Evolutionary conservation across 2,113 vertebrate genomes (phyloP), one percentile per base, ranked within the genome.

Genomic region (Corydoras maculifer): DNA sequence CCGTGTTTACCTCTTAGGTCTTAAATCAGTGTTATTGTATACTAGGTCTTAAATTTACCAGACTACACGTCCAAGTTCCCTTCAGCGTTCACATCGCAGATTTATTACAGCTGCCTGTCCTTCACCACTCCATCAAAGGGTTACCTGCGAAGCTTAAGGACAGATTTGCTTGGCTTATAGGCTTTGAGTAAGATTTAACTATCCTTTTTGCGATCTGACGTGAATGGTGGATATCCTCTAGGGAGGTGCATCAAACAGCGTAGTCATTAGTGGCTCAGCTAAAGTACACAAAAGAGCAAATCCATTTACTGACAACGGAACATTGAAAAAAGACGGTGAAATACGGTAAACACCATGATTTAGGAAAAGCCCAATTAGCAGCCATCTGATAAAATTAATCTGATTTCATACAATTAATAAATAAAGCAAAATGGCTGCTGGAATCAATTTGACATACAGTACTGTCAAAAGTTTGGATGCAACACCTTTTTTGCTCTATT

Each of bases 231-330:
- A 50, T 70, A 55, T 49, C 69, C 61, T 54, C 7, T 72, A 9
- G 73, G 63, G 69, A 70, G 68, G 49, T 5, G 11, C 63, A 43
- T 30, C 51, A 58, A 68, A 67, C 2, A 72, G 63, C 75, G 73
- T 78, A 75, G 75, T 75, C 75, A 75, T 76, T 73, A 73, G 70
- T 54, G 65, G n/a, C 10, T 68, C 57, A 48, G 72, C 70, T 48
- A 78, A 73, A 77, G 72, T 43, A 25, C 63, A 71, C 70, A 73
- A n/a, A 18, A 63, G 50, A 74, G 72, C 72, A 78, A 79, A 79
- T 65, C 74, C 53, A 78, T 11, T 35, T 75, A 80, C 73, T 57
- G 65, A 74, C 68, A 70, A 13, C 63, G 50, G 43, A 43, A 1
- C 11, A 69, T 29, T 72, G 57, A 55, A 29, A 57, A 57, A 65